Evolutionary conservation across 1,140 invertebrate genomes (phyloP).

Genomic region (Parapsyche elsis): DNA sequence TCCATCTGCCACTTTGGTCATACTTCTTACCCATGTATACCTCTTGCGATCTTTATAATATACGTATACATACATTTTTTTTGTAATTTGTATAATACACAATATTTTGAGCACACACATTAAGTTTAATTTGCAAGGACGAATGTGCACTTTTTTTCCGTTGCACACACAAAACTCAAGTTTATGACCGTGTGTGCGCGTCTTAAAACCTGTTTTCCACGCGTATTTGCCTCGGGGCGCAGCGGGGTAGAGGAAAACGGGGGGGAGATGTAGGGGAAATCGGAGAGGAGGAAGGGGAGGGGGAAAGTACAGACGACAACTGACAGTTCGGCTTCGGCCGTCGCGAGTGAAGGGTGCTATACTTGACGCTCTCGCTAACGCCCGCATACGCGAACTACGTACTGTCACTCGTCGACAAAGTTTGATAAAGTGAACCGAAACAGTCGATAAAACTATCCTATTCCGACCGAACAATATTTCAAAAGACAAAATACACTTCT

Average conservation of each 20-base stretch:
- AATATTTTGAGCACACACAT: neutral
- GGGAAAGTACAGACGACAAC: slow-evolving; percentile 2
- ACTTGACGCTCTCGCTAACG: neutral
- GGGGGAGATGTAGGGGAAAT: neutral
- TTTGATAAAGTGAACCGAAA: too few relatives aligned
- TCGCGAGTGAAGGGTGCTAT: neutral
- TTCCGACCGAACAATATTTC: too few relatives aligned
- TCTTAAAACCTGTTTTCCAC: slow-evolving; percentile 33
- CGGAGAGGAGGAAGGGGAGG: neutral
- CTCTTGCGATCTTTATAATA: too few relatives aligned
- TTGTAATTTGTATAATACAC: too few relatives aligned
- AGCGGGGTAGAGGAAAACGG: neutral
- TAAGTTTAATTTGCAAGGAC: slow-evolving; percentile 12
- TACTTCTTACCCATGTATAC: too few relatives aligned
- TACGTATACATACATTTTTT: neutral
- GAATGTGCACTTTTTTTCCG: neutral
- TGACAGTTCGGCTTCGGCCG: slow-evolving; percentile 39
- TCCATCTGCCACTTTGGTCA: too few relatives aligned
- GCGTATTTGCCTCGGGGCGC: neutral
- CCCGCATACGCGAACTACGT: neutral
- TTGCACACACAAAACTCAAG: neutral
- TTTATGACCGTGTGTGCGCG: neutral
- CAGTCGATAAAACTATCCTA: too few relatives aligned
- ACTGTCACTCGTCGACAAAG: too few relatives aligned
- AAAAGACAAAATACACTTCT: too few relatives aligned